Evolutionary conservation across 2,888 invertebrate genomes (phyloP), one percentile per base, ranked within the genome.

Genomic region (Oasisia sp.): DNA sequence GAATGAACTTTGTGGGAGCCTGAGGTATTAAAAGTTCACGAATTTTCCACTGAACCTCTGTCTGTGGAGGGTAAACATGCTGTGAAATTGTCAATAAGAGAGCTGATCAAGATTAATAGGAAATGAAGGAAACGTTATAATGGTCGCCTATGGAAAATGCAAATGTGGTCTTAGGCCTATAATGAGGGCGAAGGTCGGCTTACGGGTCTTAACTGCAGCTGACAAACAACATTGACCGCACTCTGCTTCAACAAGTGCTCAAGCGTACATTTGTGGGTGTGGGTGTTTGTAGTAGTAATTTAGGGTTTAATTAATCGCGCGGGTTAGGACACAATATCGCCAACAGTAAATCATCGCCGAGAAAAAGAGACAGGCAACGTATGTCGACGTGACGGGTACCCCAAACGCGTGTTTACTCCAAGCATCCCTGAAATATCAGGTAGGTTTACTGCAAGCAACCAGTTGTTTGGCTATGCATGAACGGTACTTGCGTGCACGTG

Each of bases 241-340:
- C 74, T n/a, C 74, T 74, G n/a, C 27, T 74, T 74, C n/a, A 27
- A 74, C n/a, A 74, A 74, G 74, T 74, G 19, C 74, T 27, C 19
- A 74, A 74, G 74, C 74, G n/a, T 74, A 74, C 74, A 74, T 27
- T 74, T 74, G 74, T 74, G 74, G 74, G 74, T 74, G 74, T n/a
- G 74, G 4, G 74, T 74, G 74, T 74, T 74, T 74, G 74, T 74
- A n/a, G 74, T 74, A 12, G 74, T 74, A 74, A 74, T 74, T n/a
- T n/a, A 74, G 19, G 14, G 74, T 74, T 74, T 74, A 74, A 27
- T 27, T 74, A 74, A 74, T 74, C 74, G 27, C 14, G 14, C n/a
- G n/a, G 74, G 74, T 19, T 74, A 74, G 74, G 74, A 74, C 74
- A 19, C 27, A 74, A 74, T 27, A 74, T 74, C 74, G 74, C 74